phyloP scores from a whole-genome alignment of 1,140 invertebrate genomes.

The Cherax quadricarinatus region DNA sequence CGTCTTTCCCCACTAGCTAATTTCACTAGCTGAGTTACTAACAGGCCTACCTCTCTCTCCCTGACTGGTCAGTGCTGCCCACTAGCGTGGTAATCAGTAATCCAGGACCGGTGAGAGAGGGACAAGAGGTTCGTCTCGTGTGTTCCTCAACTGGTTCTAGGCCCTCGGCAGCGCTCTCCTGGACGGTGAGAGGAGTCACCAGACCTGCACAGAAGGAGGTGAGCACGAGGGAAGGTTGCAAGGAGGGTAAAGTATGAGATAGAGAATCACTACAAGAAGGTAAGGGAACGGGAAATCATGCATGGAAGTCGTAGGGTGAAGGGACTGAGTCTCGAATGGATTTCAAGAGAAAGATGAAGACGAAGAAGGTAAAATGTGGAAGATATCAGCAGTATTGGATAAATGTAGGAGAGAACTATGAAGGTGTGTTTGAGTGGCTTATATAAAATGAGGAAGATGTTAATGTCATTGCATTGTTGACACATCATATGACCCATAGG shows the following conservation, averaged over 20 bases:
- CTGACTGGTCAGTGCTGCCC: conserved; percentile 53
- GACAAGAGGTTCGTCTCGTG: conserved; percentile 48
- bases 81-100: conserved; percentile 51
- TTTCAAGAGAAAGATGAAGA: too few species aligned
- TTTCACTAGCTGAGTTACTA: too few species aligned
- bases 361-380: not conserved
- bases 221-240: not conserved
- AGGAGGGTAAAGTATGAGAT: not conserved
- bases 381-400: not conserved
- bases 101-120: conserved; percentile 37
- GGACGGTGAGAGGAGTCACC: conserved; percentile 58
- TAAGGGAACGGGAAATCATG: not conserved
- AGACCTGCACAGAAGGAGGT: conserved; percentile 61
- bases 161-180: conserved; percentile 64
- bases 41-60: not conserved
- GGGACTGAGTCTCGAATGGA: too few species aligned
- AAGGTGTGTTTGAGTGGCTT: too few species aligned
- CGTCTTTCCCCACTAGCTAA: too few species aligned
- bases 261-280: not conserved
- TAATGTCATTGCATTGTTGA: too few species aligned
- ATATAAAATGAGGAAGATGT: too few species aligned
- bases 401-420: too few species aligned
- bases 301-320: too few species aligned
- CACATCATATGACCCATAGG: too few species aligned
- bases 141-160: conserved; percentile 63